These are phyloP conservation scores for Altica lythri DNA, from an alignment of 2,888 invertebrate genomes.

Conservation along the genomic window DNA sequence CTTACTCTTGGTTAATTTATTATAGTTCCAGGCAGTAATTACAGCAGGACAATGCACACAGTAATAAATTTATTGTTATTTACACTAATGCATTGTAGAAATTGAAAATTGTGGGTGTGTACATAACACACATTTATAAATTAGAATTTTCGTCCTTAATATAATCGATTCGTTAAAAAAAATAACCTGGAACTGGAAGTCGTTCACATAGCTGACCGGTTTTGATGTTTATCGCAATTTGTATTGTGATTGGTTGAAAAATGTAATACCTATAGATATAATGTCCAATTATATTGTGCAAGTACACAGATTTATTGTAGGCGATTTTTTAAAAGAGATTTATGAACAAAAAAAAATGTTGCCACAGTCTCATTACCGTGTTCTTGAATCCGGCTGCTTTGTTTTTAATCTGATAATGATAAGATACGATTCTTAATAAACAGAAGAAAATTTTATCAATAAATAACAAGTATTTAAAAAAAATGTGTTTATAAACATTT, in stretches of 20 bases:
- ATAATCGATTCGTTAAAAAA: conserved; percentile 29
- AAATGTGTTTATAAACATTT: no score
- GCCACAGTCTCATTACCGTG: conserved; percentile 3
- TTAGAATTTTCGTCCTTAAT: conserved; percentile 33
- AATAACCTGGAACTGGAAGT: conserved; percentile 14
- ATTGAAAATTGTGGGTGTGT: conserved; percentile 39
- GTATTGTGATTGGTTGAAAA: conserved; percentile 25
- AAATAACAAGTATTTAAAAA: no score
- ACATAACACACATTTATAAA: conserved; percentile 31
- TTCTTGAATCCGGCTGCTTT: conserved; percentile 6
- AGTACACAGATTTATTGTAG: conserved; percentile 9
- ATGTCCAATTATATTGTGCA: conserved; percentile 25
- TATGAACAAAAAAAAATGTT: background rate
- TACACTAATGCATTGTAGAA: conserved; percentile 36
- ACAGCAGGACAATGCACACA: conserved; percentile 37
- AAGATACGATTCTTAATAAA: no score
- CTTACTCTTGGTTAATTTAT: conserved; percentile 43
- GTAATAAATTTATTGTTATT: conserved; percentile 40
- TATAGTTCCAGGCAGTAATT: conserved; percentile 41
- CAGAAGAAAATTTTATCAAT: no score
- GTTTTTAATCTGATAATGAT: conserved; percentile 6
- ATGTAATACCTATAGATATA: conserved; percentile 12
- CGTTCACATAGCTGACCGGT: conserved; percentile 17
- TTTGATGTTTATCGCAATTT: conserved; percentile 33
- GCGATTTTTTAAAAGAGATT: background rate